These are phyloP conservation scores for Laticauda colubrina DNA, from an alignment of 2,113 vertebrate species.

Conservation along the genomic window DNA sequence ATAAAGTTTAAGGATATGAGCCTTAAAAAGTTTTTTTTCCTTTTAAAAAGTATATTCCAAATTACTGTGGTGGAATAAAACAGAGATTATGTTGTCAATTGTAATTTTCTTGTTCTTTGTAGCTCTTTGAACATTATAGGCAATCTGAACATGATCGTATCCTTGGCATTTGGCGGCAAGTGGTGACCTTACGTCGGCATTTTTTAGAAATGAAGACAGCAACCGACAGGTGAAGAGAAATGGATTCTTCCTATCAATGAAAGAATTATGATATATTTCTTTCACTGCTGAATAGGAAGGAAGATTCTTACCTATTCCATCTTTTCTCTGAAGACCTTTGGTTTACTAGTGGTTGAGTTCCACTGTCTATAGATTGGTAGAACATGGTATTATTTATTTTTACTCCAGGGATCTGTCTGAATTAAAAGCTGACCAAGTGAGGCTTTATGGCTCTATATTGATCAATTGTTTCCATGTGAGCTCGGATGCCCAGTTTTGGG, in stretches of 20 bases:
- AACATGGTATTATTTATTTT: slow-evolving; percentile 14
- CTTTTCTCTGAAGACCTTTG: not conserved
- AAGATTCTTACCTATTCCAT: not conserved
- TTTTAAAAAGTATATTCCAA: not conserved
- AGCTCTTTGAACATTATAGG: slow-evolving; percentile 71
- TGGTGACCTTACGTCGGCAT: slow-evolving; percentile 77
- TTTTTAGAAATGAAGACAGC: slow-evolving; percentile 84
- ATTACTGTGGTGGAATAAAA: not conserved
- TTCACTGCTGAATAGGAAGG: not conserved
- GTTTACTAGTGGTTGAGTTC: not conserved
- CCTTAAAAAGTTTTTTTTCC: not conserved
- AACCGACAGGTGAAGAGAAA: slow-evolving; percentile 80
- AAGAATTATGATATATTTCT: not conserved
- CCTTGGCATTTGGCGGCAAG: slow-evolving; percentile 78
- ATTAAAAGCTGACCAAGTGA: slow-evolving; percentile 80
- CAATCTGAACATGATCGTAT: slow-evolving; percentile 72
- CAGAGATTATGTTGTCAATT: slow-evolving; percentile 13
- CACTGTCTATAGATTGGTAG: not conserved
- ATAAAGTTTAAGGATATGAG: not conserved
- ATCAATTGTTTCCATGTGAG: slow-evolving; percentile 66
- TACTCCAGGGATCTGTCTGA: slow-evolving; percentile 80
- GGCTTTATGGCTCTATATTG: slow-evolving; percentile 77
- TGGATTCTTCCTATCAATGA: not conserved
- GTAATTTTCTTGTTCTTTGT: slow-evolving; percentile 43
- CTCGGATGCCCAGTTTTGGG: slow-evolving; percentile 34